A percentile compares a stretch with the other conserved stretches of the same genome.
These are phyloP conservation scores for Fukomys damarensis DNA, from an alignment of 2,113 vertebrate genomes.

Conservation along the genomic window DNA sequence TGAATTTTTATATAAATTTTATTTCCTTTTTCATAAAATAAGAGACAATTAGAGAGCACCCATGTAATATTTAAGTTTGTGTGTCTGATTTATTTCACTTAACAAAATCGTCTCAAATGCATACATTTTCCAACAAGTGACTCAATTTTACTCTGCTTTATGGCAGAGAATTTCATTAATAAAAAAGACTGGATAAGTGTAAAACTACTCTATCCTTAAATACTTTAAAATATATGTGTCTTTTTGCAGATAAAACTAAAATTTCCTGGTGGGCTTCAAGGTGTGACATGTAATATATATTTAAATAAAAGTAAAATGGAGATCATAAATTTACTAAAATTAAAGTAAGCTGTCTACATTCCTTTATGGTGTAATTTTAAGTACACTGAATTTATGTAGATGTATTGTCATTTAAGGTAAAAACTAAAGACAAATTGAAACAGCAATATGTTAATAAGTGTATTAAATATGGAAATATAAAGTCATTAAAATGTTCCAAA, in stretches of 20 bases:
- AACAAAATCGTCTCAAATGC: neutral
- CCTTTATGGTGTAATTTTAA: neutral
- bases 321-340: neutral
- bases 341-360: neutral
- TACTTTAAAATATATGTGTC: neutral
- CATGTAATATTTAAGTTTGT: neutral
- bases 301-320: neutral
- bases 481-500: neutral
- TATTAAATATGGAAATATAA: neutral
- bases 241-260: neutral
- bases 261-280: neutral
- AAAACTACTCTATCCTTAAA: neutral
- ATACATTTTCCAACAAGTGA: neutral
- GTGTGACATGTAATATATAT: neutral
- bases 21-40: neutral
- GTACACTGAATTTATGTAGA: neutral
- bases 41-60: neutral
- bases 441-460: neutral
- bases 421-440: too few species aligned
- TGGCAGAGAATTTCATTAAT: neutral
- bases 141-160: neutral
- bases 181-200: neutral
- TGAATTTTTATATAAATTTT: neutral
- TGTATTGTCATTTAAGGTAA: neutral
- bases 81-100: neutral